Percentiles rank a stretch among this genome's conserved stretches.
Evolutionary conservation across 2,888 invertebrate species (phyloP).

Genomic region (Tenodera sinensis): DNA sequence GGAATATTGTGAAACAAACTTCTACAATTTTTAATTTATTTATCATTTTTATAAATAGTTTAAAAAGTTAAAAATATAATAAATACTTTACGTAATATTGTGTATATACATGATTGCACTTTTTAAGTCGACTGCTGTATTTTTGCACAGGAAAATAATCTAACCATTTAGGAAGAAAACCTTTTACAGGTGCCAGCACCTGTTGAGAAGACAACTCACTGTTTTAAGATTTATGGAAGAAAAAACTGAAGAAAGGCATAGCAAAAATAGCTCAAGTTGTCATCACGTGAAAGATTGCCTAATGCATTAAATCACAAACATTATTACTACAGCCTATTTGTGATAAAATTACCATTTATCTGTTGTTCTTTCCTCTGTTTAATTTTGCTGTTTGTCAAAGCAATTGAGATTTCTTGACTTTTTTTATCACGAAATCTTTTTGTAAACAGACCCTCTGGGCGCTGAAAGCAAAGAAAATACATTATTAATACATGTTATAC

Average conservation of each 20-base stretch:
- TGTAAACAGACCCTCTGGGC: neutral
- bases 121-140: too few relatives aligned
- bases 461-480: neutral
- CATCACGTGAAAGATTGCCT: neutral
- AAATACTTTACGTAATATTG: too few relatives aligned
- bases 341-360: neutral
- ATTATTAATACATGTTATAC: neutral
- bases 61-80: too few relatives aligned
- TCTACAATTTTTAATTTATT: too few relatives aligned
- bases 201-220: neutral
- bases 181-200: neutral
- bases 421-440: neutral
- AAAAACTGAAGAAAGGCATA: neutral
- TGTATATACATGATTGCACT: too few relatives aligned
- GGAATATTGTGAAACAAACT: too few relatives aligned
- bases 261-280: neutral
- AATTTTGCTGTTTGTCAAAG: neutral
- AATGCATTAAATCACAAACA: neutral
- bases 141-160: too few relatives aligned
- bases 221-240: neutral
- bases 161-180: too few relatives aligned
- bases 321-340: neutral
- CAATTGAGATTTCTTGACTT: neutral
- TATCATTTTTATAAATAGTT: too few relatives aligned
- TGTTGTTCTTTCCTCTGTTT: neutral